Evolutionary conservation across 2,113 vertebrate species (phyloP).

Genomic region (Eptesicus fuscus): DNA sequence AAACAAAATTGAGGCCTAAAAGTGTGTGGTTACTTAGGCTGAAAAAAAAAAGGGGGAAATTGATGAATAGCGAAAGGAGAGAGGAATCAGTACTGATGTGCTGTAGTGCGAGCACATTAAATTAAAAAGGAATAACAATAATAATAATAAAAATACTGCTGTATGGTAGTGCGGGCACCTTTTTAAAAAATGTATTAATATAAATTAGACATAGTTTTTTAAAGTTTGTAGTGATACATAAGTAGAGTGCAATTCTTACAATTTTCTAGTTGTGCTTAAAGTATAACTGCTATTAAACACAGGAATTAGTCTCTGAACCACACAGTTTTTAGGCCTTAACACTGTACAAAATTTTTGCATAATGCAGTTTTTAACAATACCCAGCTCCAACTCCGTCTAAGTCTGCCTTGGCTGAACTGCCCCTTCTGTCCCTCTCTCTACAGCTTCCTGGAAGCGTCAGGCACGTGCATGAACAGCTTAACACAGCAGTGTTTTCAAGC

Average conservation of each 20-base stretch:
- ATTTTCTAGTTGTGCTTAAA: conserved; percentile 99
- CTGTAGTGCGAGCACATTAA: conserved; percentile 94
- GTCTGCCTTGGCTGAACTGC: conserved; percentile 89
- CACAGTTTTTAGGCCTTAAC: conserved; percentile 99
- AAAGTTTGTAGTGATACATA: conserved; percentile 99
- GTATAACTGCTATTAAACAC: conserved; percentile 99
- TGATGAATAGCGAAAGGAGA: conserved; percentile 89
- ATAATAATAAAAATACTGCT: conserved; percentile 87
- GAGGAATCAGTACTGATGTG: conserved; percentile 92
- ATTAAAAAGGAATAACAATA: conserved; percentile 87
- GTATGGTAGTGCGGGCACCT: conserved; percentile 92
- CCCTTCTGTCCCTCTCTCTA: conserved; percentile 89
- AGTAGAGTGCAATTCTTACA: conserved; percentile 99
- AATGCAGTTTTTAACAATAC: conserved; percentile 98
- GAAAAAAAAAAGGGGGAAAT: conserved; percentile 82
- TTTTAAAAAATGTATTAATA: conserved; percentile 96
- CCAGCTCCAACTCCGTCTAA: conserved; percentile 90
- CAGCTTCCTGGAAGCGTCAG: conserved; percentile 98
- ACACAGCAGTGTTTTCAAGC: conserved; percentile 95
- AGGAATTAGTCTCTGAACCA: conserved; percentile 99
- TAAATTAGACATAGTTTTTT: conserved; percentile 99
- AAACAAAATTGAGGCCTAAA: conserved; percentile 93
- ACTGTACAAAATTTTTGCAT: conserved; percentile 99
- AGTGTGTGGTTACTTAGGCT: conserved; percentile 96
- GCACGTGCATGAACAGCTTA: conserved; percentile 98